Evolutionary conservation across 2,113 vertebrate genomes (phyloP).

Genomic region (Lipotes vexillifer): DNA sequence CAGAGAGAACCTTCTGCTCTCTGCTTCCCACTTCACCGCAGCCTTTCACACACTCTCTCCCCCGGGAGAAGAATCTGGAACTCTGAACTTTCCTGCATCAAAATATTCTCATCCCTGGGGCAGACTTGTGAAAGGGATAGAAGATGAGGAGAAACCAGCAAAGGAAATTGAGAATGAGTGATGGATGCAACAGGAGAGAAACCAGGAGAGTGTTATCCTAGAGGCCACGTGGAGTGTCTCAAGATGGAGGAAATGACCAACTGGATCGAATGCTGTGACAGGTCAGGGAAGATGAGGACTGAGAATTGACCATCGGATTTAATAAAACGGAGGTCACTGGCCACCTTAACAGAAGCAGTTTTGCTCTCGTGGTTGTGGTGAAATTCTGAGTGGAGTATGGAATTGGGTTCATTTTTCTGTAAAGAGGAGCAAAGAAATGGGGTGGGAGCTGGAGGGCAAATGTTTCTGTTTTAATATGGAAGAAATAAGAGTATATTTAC

Average conservation of each 20-base stretch:
- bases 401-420: not conserved
- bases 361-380: not conserved
- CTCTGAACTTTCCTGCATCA: not conserved
- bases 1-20: not conserved
- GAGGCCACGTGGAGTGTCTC: fast-evolving
- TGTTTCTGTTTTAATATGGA: not conserved
- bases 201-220: not conserved
- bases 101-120: not conserved
- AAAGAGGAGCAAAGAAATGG: not conserved
- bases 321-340: not conserved
- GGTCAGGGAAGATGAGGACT: not conserved
- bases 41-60: not conserved
- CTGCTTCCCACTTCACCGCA: not conserved
- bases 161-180: not conserved
- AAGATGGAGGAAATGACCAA: not conserved
- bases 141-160: not conserved
- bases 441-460: not conserved
- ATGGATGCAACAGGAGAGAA: not conserved
- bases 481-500: not conserved
- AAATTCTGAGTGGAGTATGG: not conserved
- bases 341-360: not conserved
- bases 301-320: not conserved
- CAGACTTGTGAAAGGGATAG: not conserved
- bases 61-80: not conserved
- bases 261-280: not conserved